phyloP scores from a whole-genome alignment of 2,797 vertebrate genomes.

The Trematomus bernacchii region DNA sequence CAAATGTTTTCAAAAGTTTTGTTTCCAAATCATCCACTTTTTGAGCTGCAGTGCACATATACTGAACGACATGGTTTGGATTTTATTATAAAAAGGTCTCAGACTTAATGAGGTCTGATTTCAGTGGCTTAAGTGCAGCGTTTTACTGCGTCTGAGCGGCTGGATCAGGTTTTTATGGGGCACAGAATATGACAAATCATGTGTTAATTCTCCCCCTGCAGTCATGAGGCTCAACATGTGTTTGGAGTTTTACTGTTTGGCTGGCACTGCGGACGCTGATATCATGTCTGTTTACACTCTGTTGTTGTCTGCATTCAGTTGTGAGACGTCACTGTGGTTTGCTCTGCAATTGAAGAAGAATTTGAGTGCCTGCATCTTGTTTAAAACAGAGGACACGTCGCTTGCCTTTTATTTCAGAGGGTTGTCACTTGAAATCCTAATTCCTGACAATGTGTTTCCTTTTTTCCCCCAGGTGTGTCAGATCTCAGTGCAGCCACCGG shows the following conservation, averaged over 20 bases:
- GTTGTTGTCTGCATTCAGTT: constrained; percentile 54
- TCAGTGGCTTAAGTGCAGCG: constrained; percentile 55
- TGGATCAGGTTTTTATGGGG: constrained; percentile 57
- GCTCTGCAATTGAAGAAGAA: constrained; percentile 37
- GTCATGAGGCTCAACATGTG: constrained; percentile 58
- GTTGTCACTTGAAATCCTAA: constrained; percentile 10
- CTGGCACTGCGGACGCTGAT: constrained; percentile 59
- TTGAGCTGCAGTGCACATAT: not conserved
- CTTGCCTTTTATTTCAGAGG: not conserved
- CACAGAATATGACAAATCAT: constrained; percentile 61
- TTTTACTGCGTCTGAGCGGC: constrained; percentile 67
- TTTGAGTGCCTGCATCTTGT: constrained; percentile 23
- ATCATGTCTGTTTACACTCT: constrained; percentile 71
- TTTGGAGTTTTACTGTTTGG: constrained; percentile 59
- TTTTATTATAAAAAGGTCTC: constrained; percentile 43
- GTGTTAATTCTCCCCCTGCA: constrained; percentile 61
- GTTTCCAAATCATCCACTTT: not conserved
- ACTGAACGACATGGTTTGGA: constrained; percentile 26
- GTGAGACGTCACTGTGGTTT: constrained; percentile 40
- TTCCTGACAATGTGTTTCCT: constrained; percentile 4
- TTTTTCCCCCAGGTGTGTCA: constrained; percentile 90
- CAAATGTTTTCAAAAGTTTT: not conserved
- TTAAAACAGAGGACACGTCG: not conserved
- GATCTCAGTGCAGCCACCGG: constrained; percentile 94
- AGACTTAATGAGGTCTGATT: constrained; percentile 58